Evolutionary conservation across 2,888 invertebrate genomes (phyloP).

Genomic region (Barypeithes pellucidus): DNA sequence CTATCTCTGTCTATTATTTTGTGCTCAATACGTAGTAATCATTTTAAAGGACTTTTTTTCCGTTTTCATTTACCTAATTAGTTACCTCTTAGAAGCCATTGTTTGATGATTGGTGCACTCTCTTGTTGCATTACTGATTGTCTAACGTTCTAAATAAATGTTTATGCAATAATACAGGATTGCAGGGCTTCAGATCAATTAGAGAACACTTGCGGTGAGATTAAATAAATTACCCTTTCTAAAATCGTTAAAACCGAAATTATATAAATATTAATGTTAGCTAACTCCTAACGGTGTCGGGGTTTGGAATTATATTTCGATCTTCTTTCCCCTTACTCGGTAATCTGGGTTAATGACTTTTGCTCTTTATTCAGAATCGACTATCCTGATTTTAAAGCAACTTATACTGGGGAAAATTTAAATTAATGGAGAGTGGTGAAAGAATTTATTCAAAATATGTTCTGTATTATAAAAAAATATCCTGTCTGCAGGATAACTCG

Average conservation of each 20-base stretch:
- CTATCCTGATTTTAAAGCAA: conserved; percentile 32
- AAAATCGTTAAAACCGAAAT: conserved; percentile 43
- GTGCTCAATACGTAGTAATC: no score
- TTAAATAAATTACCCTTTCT: conserved; percentile 47
- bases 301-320: conserved; percentile 48
- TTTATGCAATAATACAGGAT: conserved; percentile 38
- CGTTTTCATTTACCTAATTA: no score
- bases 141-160: conserved; percentile 40
- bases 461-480: no score
- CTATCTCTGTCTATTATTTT: no score
- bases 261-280: conserved; percentile 52
- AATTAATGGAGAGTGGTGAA: conserved; percentile 14
- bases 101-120: not conserved
- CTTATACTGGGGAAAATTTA: conserved; percentile 14
- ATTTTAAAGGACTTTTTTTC: no score
- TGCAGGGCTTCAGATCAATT: conserved; percentile 43
- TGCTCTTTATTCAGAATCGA: conserved; percentile 39
- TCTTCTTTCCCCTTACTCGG: conserved; percentile 47
- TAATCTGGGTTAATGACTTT: conserved; percentile 52
- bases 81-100: not conserved
- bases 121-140: not conserved
- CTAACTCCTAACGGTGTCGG: conserved; percentile 45
- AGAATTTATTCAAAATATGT: no score
- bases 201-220: conserved; percentile 42
- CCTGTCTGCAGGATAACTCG: no score